These are phyloP conservation scores for Ceryle rudis DNA, from an alignment of 2,797 vertebrate genomes.

Conservation along the genomic window DNA sequence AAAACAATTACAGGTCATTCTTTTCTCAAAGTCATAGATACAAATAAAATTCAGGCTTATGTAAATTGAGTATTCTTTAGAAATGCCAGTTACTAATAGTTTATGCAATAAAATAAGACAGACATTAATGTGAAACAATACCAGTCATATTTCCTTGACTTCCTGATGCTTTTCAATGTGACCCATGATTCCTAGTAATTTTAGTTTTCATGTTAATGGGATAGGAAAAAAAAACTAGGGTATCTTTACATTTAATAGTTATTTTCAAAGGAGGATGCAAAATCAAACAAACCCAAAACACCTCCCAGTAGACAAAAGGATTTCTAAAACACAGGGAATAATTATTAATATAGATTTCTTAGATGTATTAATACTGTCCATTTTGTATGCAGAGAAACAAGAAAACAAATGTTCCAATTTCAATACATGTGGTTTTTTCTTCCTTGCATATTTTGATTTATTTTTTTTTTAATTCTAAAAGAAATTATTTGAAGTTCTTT, in stretches of 20 bases:
- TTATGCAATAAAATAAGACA: neutral
- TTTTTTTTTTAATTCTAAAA: neutral
- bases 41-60: neutral
- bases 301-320: neutral
- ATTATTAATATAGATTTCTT: neutral
- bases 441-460: neutral
- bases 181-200: neutral
- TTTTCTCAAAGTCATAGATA: neutral
- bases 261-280: neutral
- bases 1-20: neutral
- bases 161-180: neutral
- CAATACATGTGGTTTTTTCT: neutral
- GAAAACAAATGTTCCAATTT: slow-evolving; percentile 19
- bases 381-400: neutral
- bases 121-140: neutral
- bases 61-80: neutral
- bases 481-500: neutral
- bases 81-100: neutral
- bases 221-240: neutral
- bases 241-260: neutral
- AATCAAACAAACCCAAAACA: neutral
- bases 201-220: neutral
- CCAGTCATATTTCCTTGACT: neutral
- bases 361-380: neutral
- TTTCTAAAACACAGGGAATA: neutral